Conservation (phyloP, 2,888 invertebrate genomes). For the Disparrhopalites patrizii region DNA sequence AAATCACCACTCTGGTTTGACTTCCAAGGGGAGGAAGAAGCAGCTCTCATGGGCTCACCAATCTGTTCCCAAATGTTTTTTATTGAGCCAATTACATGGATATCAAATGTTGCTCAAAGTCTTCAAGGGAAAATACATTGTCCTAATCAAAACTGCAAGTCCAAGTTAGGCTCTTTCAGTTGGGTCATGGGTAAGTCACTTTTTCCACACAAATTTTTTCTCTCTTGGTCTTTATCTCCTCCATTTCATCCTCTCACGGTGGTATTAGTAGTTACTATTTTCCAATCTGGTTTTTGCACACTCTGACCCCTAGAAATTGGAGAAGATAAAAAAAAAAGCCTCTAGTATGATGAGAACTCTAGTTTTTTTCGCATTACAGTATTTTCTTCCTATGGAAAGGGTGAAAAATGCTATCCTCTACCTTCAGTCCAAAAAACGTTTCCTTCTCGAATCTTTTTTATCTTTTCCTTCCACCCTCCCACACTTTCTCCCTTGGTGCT, state of each 20-base stretch:
- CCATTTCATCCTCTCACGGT: background rate
- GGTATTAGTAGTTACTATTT: no score
- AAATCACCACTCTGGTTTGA: slow-evolving; percentile 57
- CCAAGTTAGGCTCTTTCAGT: slow-evolving; percentile 83
- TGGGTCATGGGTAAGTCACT: slow-evolving; percentile 80
- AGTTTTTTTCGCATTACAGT: no score
- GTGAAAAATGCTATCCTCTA: no score
- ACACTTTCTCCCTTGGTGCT: no score
- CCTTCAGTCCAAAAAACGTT: no score
- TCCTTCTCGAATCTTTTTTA: no score
- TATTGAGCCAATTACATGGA: slow-evolving; percentile 87
- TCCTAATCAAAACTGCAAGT: slow-evolving; percentile 67
- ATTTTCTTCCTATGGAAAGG: no score
- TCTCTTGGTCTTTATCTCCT: slow-evolving; percentile 10
- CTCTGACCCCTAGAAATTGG: no score
- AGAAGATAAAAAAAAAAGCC: no score
- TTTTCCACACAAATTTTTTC: slow-evolving; percentile 6
- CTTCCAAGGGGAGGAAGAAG: slow-evolving; percentile 50
- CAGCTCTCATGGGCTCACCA: slow-evolving; percentile 46
- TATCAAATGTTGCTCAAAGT: slow-evolving; percentile 64
- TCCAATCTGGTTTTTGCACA: no score
- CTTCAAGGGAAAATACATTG: slow-evolving; percentile 79
- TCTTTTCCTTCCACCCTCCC: no score
- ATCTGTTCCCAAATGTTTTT: slow-evolving; percentile 73
- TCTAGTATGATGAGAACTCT: no score